Percentiles rank a stretch among this genome's conserved stretches.
Conservation (phyloP, 2,888 invertebrate genomes). For the Diaphora mendica region DNA sequence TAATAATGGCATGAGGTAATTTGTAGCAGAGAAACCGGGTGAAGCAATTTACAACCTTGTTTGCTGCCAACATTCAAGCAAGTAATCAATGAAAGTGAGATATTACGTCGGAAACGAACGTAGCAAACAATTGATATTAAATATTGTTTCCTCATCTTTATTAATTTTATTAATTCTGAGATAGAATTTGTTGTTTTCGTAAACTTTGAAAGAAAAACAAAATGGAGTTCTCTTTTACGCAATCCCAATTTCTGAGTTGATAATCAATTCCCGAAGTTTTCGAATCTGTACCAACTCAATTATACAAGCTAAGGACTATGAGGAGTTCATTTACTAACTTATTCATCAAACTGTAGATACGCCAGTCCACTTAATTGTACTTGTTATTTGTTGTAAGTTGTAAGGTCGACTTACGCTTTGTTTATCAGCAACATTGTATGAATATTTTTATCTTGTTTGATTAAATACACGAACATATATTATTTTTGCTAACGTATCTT, state of each 20-base stretch:
- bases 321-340: conserved; percentile 63
- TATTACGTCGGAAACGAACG: not conserved
- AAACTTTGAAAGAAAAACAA: conserved; percentile 29
- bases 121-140: conserved; percentile 21
- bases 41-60: conserved; percentile 31
- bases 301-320: conserved; percentile 58
- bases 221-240: conserved; percentile 39
- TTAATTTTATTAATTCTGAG: conserved; percentile 8
- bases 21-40: conserved; percentile 30
- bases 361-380: conserved; percentile 56
- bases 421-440: conserved; percentile 40
- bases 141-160: conserved; percentile 17
- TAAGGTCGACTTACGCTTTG: conserved; percentile 47
- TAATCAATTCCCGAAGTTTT: conserved; percentile 63
- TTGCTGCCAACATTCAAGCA: not conserved
- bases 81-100: not conserved
- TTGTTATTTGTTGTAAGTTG: conserved; percentile 56
- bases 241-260: conserved; percentile 54
- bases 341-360: conserved; percentile 59
- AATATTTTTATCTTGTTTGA: conserved; percentile 28
- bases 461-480: conserved; percentile 18
- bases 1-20: conserved; percentile 39
- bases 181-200: conserved; percentile 32
- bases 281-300: conserved; percentile 63
- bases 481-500: conserved; percentile 10